These are phyloP conservation scores for Augochlorella aurata DNA, from an alignment of 2,888 invertebrate species.

Conservation along the genomic window DNA sequence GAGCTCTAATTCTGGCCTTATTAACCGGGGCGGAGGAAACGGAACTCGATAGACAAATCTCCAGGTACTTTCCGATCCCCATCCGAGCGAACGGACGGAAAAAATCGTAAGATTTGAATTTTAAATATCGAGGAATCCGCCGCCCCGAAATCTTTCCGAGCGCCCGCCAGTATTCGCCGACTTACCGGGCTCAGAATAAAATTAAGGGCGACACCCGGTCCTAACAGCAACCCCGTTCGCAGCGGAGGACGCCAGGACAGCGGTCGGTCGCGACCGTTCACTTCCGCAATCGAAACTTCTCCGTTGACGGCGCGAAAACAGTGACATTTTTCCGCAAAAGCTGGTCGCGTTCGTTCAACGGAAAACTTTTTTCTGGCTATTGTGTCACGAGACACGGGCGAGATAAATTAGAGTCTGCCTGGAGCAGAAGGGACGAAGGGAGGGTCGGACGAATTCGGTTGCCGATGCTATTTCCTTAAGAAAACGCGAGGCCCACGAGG, in stretches of 20 bases:
- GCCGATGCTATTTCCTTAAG: constrained; percentile 41
- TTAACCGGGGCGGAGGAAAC: constrained; percentile 3
- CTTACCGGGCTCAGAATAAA: constrained; percentile 11
- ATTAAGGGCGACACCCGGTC: constrained; percentile 29
- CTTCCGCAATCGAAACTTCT: constrained; percentile 46
- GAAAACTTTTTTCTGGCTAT: constrained; percentile 26
- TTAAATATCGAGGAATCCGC: constrained; percentile 31
- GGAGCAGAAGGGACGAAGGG: not conserved
- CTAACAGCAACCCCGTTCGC: not conserved
- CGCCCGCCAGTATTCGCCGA: constrained; percentile 27
- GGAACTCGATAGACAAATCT: not conserved
- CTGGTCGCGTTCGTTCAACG: not conserved
- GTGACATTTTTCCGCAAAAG: constrained; percentile 8
- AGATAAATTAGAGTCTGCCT: constrained; percentile 63
- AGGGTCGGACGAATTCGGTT: constrained; percentile 46
- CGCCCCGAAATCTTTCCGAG: constrained; percentile 28
- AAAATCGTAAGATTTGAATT: constrained; percentile 29
- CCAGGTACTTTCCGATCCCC: constrained; percentile 8
- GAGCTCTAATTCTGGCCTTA: constrained; percentile 4
- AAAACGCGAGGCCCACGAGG: constrained; percentile 25
- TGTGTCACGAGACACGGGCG: constrained; percentile 7
- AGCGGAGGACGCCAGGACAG: constrained; percentile 1
- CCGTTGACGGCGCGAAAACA: constrained; percentile 35
- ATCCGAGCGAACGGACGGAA: not conserved
- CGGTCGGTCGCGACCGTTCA: not conserved